Base-by-base conservation (phyloP, 2,113 vertebrate species). In the Oryzias melastigma region DNA sequence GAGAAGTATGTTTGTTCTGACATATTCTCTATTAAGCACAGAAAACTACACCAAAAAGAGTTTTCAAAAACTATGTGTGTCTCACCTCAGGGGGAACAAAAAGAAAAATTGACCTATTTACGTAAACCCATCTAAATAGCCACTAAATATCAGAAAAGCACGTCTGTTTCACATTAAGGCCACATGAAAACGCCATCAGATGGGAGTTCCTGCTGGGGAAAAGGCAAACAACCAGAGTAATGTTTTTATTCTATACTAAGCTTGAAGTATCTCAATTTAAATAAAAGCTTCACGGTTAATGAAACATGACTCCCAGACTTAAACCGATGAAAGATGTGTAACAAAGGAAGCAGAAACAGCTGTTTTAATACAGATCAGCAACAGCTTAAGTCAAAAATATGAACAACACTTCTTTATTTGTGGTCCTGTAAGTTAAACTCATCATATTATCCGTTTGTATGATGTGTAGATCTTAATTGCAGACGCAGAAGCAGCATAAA, bases 371-470 rank as follows among this genome's bases (percentile, higher is more conserved):
- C 58, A 15, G 1, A 7, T 53, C 50, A 27, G 52, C 63, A 52
- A 17, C 10, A 58, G 62, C 54, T 44, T 50, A 51, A 17, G 19
- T 19, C 35, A 29, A 40, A 55, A 47, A 54, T 6, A 69, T 54
- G n/a, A 44, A 5, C 5, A 19, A 17, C 15, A 1, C 14, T 63
- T 53, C 16, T 42, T 24, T 14, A 16, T 14, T 49, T 12, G 52
- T 42, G 40, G 54, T 74, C 15, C 5, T 20, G 4, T 24, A 13
- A 27, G 20, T 19, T 18, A 41, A 56, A 18, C 18, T 55, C 14
- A 5, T 3, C 8, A n/a, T 17, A 5, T 25, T 0, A 35, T 35
- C 0, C 35, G 35, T 35, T 35, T 35, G 35, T 12, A 2, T 35
- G 35, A 35, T 12, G 8, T 35, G 35, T 13, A 35, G 35, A 12